phyloP scores from a whole-genome alignment of 2,797 vertebrate genomes.

The Eurystomus glaucurus region DNA sequence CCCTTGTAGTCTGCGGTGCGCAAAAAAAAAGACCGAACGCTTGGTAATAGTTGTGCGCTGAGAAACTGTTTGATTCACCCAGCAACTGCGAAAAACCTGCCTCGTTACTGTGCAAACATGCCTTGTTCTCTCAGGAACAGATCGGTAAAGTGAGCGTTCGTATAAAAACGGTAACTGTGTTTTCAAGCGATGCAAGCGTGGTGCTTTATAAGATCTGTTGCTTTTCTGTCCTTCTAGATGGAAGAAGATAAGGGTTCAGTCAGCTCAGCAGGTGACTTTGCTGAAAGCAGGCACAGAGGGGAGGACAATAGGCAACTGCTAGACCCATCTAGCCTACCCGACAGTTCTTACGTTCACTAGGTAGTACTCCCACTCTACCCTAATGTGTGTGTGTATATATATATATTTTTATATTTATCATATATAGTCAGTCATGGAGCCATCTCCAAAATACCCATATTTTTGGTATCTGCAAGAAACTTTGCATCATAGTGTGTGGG shows the following conservation, averaged over 20 bases:
- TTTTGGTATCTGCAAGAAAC: background rate
- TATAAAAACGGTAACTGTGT: constrained; percentile 55
- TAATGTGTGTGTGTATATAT: constrained; percentile 47
- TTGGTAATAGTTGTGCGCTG: background rate
- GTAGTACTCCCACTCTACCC: constrained; percentile 83
- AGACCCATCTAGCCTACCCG: constrained; percentile 89
- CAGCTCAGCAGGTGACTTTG: constrained; percentile 98
- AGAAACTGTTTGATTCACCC: background rate
- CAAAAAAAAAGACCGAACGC: background rate
- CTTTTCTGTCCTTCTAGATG: constrained; percentile 97
- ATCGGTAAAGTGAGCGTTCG: background rate
- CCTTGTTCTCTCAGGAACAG: background rate
- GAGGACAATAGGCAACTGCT: constrained; percentile 98
- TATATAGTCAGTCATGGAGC: constrained; percentile 18
- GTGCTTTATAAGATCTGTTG: constrained; percentile 79
- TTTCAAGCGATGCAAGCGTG: constrained; percentile 39
- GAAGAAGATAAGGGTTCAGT: constrained; percentile 97
- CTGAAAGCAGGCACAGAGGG: constrained; percentile 97
- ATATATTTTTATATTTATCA: background rate
- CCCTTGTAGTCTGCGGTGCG: background rate
- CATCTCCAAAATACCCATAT: constrained; percentile 27
- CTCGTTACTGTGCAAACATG: background rate
- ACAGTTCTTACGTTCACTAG: constrained; percentile 83
- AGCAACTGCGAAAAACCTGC: background rate
- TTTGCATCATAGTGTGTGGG: background rate